Evolutionary conservation across 2,113 vertebrate genomes (phyloP).

Genomic region (Ondatra zibethicus): DNA sequence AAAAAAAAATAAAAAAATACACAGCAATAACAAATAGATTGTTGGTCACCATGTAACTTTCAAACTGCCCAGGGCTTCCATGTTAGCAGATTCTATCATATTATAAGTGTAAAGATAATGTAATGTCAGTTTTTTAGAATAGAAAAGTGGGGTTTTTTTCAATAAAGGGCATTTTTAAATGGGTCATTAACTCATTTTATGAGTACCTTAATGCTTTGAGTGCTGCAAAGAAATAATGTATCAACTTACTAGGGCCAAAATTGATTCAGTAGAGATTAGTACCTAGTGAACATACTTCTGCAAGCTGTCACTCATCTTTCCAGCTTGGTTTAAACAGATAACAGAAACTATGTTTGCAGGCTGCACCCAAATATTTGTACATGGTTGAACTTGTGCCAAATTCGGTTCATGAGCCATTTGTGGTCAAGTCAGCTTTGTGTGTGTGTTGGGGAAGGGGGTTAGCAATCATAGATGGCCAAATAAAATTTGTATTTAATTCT

Average conservation of each 20-base stretch:
- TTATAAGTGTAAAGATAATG: slow-evolving; percentile 60
- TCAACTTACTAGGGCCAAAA: slow-evolving; percentile 54
- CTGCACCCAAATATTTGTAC: background rate
- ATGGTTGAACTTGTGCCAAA: background rate
- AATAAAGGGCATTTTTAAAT: slow-evolving; percentile 75
- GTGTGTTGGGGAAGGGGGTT: background rate
- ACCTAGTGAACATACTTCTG: slow-evolving; percentile 12
- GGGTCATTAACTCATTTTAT: slow-evolving; percentile 78
- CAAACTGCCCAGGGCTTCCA: background rate
- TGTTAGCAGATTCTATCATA: slow-evolving; percentile 41
- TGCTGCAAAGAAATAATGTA: slow-evolving; percentile 46
- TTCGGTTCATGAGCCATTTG: background rate
- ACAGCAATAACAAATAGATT: background rate
- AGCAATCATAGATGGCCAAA: background rate
- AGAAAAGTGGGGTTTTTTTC: slow-evolving; percentile 66
- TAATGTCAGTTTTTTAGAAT: slow-evolving; percentile 60
- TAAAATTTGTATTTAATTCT: background rate
- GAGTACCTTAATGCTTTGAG: slow-evolving; percentile 70
- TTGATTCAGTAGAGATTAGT: slow-evolving; percentile 64
- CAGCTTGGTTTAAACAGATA: background rate
- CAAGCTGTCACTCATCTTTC: background rate
- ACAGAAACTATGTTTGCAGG: background rate
- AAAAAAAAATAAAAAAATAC: background rate
- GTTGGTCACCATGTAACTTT: background rate
- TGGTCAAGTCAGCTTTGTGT: background rate